Conservation (phyloP, 2,113 vertebrate species). For the Helogale parvula region DNA sequence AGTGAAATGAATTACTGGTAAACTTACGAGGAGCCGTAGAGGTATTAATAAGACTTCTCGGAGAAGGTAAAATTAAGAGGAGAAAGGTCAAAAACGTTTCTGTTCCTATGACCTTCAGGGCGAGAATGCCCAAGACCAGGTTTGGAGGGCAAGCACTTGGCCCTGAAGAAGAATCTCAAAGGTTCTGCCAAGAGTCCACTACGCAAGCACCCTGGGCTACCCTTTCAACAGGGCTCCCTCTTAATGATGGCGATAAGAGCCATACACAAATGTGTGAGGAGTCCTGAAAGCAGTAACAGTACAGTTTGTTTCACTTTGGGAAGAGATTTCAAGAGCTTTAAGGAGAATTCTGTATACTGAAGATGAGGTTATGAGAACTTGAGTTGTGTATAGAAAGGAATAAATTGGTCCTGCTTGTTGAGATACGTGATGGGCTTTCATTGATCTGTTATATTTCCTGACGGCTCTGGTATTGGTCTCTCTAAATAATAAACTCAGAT, state of each 20-base stretch:
- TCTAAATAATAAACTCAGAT: neutral
- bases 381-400: neutral
- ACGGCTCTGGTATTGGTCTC: neutral
- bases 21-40: neutral
- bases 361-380: neutral
- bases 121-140: neutral
- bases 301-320: neutral
- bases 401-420: neutral
- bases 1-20: neutral
- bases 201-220: rapidly evolving
- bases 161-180: too few species aligned
- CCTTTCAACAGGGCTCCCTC: neutral
- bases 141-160: rapidly evolving
- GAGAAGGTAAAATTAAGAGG: neutral
- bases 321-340: neutral
- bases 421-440: neutral
- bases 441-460: neutral
- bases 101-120: neutral
- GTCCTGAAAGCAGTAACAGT: neutral
- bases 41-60: neutral
- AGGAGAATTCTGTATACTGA: neutral
- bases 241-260: neutral
- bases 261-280: neutral
- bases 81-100: neutral
- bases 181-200: neutral